Base-by-base conservation (phyloP, 2,888 invertebrate species). In the Auanema freiburgensis region DNA sequence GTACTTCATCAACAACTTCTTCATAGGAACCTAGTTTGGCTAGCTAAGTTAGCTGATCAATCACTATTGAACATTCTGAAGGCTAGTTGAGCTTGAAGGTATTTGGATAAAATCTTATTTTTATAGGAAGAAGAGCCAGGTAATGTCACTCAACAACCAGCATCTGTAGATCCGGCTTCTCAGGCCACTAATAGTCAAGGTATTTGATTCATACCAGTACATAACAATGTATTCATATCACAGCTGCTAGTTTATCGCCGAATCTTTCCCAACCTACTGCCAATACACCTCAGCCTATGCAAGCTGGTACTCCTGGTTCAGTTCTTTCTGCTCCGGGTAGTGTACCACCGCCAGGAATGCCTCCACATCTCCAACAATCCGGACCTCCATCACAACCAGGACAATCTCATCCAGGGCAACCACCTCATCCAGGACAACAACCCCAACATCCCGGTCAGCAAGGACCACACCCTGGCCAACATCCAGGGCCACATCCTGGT, bases 21-120 rank as follows among this genome's bases (percentile, higher is more conserved):
- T 71, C 97, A 98, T 84, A 88, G 95, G 73, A 98, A 98, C 87
- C 88, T 98, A 67, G 92, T 96, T 0, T 96, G 94, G 85, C 87
- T 98, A 77, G 95, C 96, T 10, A 92, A 93, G 25, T 89, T 97
- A 66, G 96, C 96, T n/a, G 97, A 98, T 63, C 74, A 74, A 18
- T 59, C 62, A 11, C 64, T 77, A 12, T 57, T 72, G 4, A 51
- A 46, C 10, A 71, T 79, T 25, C 49, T 80, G 2, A 41, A 40
- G 56, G 56, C 40, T 51, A 14, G 18, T 51, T 18, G 11, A n/a
- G n/a, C 43, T 43, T 11, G n/a, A 43, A 43, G n/a, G n/a, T 43
- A 43, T 43, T 43, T 11, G n/a, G 43, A 43, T 43, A n/a, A 12
- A n/a, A 12, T 43, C 43, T 43, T 43, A 12, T 52, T 40, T 2